Percentiles rank a stretch among this genome's conserved stretches.
phyloP scores from a whole-genome alignment of 2,113 vertebrate species.

The Pollimyrus isidori region DNA sequence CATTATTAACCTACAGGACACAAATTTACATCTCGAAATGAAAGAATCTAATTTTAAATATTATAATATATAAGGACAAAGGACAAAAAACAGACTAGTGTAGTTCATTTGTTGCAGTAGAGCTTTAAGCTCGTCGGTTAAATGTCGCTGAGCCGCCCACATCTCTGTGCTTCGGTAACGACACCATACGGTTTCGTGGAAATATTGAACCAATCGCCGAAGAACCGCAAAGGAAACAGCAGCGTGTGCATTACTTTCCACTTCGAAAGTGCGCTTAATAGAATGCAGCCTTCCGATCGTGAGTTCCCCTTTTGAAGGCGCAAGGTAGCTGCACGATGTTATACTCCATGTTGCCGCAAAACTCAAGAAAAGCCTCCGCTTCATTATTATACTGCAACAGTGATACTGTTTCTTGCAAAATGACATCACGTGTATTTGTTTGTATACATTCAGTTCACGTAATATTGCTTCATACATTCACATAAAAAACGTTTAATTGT shows the following conservation, averaged over 20 bases:
- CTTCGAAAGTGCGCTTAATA: background rate
- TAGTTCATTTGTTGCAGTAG: background rate
- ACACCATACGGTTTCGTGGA: background rate
- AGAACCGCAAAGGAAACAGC: slow-evolving; percentile 2
- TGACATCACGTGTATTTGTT: background rate
- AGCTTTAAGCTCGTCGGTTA: background rate
- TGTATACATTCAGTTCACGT: background rate
- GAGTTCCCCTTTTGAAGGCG: background rate
- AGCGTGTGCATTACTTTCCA: background rate
- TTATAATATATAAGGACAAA: background rate
- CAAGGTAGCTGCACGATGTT: too few relatives aligned
- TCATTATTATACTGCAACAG: background rate
- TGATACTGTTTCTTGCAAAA: background rate
- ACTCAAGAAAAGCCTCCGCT: background rate
- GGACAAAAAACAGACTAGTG: background rate
- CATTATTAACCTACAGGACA: background rate
- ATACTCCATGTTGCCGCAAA: background rate
- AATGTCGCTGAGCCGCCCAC: background rate
- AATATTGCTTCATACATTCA: background rate
- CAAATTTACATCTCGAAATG: background rate
- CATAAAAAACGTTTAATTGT: background rate
- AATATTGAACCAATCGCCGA: background rate
- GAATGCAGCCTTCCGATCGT: background rate
- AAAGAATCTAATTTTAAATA: background rate
- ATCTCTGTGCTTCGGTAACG: background rate